Conservation (phyloP, 2,113 vertebrate genomes). For the Ia io region DNA sequence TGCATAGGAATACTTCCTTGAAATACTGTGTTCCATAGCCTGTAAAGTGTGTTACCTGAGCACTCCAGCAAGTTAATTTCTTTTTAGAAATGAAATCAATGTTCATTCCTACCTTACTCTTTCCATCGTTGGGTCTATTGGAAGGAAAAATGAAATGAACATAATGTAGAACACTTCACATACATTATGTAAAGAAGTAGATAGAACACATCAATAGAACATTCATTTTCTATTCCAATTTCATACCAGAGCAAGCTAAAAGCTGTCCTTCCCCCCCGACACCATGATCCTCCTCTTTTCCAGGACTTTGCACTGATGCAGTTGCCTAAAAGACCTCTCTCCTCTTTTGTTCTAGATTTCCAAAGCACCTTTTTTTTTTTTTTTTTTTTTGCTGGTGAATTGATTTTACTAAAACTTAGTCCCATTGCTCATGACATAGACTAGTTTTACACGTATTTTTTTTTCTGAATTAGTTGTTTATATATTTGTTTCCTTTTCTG, state of each 20-base stretch:
- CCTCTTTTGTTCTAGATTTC: neutral
- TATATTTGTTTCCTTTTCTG: neutral
- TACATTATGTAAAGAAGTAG: neutral
- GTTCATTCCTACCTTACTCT: neutral
- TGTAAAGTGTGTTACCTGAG: neutral
- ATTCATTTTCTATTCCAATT: neutral
- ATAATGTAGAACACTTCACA: neutral
- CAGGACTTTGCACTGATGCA: neutral
- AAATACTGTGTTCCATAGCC: neutral
- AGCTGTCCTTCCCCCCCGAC: neutral
- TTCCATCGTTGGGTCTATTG: neutral
- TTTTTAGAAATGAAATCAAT: neutral
- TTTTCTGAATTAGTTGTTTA: neutral
- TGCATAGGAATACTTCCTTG: constrained; percentile 51
- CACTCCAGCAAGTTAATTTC: neutral
- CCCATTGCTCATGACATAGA: neutral
- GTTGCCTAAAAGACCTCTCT: neutral
- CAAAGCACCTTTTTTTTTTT: neutral
- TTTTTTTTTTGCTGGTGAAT: neutral
- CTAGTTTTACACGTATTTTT: neutral
- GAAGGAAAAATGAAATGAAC: neutral
- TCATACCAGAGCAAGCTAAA: neutral
- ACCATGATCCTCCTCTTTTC: fast-evolving
- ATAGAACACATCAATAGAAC: neutral
- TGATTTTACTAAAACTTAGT: neutral